Conservation (phyloP, 35 echinoderm and acorn worm genomes). For the Apostichopus parvimensis region DNA sequence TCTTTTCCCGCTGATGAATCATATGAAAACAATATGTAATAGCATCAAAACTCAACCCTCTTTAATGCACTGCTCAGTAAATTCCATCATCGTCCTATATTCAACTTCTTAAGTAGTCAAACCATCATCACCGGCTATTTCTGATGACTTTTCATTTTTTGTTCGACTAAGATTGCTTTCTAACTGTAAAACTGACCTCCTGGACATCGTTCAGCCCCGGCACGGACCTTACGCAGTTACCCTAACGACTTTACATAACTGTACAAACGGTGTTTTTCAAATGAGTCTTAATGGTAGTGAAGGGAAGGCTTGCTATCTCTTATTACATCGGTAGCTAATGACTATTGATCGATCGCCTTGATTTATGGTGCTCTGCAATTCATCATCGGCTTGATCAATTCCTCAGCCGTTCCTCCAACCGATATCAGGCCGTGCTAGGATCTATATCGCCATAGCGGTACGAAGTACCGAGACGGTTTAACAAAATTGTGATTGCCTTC, state of each 20-base stretch:
- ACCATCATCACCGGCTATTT: too few relatives aligned
- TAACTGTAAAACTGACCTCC: neutral
- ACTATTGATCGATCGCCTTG: constrained; percentile 27
- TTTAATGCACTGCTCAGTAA: too few relatives aligned
- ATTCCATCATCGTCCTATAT: too few relatives aligned
- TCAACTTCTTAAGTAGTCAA: too few relatives aligned
- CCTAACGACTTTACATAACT: constrained; percentile 31
- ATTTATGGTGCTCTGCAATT: constrained; percentile 22
- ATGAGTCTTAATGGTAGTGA: constrained; percentile 33
- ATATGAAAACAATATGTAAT: too few relatives aligned
- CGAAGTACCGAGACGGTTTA: neutral
- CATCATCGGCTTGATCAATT: constrained; percentile 15
- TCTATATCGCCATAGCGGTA: neutral
- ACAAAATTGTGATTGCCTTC: neutral
- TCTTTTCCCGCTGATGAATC: too few relatives aligned
- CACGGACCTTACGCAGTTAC: neutral
- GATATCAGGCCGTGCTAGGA: neutral
- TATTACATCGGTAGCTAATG: constrained; percentile 3
- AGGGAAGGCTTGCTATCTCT: neutral
- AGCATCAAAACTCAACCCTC: too few relatives aligned
- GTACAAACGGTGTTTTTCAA: neutral
- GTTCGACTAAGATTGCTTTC: too few relatives aligned
- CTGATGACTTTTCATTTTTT: too few relatives aligned
- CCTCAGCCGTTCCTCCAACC: neutral
- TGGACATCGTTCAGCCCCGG: neutral